Conservation (phyloP, 2,113 vertebrate species). For the Falcunculus frontatus region DNA sequence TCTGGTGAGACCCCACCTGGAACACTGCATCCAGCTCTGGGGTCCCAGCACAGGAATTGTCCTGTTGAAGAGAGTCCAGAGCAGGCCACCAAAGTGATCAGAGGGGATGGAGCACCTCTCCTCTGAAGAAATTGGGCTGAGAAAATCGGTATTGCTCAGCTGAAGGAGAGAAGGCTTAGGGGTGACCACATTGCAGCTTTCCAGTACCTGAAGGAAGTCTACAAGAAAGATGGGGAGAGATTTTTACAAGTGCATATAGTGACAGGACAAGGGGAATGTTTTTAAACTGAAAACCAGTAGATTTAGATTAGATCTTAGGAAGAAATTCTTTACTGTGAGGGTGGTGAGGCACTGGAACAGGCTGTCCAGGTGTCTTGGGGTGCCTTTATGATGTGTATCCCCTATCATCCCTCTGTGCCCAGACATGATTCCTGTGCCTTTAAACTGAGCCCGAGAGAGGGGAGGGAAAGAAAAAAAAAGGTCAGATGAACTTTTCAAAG, state of each 20-base stretch:
- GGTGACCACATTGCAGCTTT: background rate
- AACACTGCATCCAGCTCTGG: background rate
- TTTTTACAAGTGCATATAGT: background rate
- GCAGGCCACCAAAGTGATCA: background rate
- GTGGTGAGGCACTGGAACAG: background rate
- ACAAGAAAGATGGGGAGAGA: background rate
- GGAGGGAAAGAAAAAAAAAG: no score
- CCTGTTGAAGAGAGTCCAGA: background rate
- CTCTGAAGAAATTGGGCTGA: background rate
- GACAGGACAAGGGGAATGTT: no score
- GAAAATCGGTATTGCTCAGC: background rate
- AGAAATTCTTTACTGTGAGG: background rate
- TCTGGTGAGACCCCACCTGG: background rate
- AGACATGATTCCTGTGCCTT: no score
- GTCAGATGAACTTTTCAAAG: no score
- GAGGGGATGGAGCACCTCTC: background rate
- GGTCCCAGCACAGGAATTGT: background rate
- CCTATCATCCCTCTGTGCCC: no score
- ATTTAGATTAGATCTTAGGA: background rate
- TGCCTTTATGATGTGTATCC: no score
- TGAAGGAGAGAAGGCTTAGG: background rate
- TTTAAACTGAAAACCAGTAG: background rate
- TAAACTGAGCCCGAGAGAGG: no score
- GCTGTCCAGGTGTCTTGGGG: no score
- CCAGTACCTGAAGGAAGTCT: background rate